Evolutionary conservation across 2,888 invertebrate genomes (phyloP).

Genomic region (Rapana venosa): DNA sequence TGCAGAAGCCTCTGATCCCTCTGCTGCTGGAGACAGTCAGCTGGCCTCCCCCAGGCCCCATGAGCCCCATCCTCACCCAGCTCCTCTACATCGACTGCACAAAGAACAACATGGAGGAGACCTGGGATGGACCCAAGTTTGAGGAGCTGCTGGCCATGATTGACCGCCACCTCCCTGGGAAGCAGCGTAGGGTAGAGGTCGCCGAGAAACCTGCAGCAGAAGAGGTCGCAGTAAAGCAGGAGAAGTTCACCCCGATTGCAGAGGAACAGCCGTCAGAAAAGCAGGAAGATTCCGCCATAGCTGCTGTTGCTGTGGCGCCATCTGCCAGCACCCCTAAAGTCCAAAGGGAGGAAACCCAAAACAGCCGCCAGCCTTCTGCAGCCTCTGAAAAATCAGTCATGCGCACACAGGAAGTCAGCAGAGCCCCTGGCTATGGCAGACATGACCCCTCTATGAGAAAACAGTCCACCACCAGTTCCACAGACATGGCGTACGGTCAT

Average conservation of each 20-base stretch:
- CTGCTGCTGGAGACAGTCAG: constrained; percentile 69
- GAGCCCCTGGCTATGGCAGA: too few species aligned
- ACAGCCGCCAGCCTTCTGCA: neutral
- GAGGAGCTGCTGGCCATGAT: constrained; percentile 62
- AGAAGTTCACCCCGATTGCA: too few species aligned
- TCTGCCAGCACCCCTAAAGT: neutral
- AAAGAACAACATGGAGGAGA: constrained; percentile 52
- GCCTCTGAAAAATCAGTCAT: neutral
- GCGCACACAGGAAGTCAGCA: neutral
- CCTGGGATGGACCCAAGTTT: constrained; percentile 64
- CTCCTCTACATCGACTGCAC: constrained; percentile 71
- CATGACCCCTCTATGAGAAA: neutral
- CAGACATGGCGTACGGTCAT: neutral
- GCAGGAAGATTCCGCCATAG: neutral
- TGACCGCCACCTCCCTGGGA: constrained; percentile 46
- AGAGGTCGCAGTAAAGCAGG: too few species aligned
- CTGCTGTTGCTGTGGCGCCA: neutral
- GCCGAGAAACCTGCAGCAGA: too few species aligned
- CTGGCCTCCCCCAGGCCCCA: constrained; percentile 74
- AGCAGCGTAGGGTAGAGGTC: neutral
- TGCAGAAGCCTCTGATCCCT: constrained; percentile 75
- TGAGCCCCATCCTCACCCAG: constrained; percentile 74
- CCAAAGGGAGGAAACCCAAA: neutral
- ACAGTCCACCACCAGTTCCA: neutral
- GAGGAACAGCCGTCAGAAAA: neutral